phyloP scores from a whole-genome alignment of 2,113 vertebrate species.

The Parotia lawesii region DNA sequence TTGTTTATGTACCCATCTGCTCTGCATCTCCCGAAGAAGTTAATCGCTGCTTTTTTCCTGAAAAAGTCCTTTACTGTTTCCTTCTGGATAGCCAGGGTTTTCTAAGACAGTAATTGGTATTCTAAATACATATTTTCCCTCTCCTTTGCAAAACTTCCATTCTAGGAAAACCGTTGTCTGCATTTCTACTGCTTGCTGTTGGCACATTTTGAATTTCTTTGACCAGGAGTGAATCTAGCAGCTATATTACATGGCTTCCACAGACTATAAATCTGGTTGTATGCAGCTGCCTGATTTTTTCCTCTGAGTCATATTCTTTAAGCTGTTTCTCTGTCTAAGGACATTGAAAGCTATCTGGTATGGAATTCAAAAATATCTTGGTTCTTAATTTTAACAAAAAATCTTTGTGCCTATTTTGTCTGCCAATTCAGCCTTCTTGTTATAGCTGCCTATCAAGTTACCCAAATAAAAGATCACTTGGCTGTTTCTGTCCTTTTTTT shows the following conservation, averaged over 20 bases:
- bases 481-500: neutral
- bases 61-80: neutral
- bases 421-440: neutral
- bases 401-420: neutral
- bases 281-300: neutral
- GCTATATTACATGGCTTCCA: neutral
- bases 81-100: neutral
- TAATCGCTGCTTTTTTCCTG: neutral
- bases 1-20: neutral
- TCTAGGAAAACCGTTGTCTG: rapidly evolving
- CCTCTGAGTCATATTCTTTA: neutral
- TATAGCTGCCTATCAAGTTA: neutral
- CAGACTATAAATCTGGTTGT: neutral
- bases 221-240: neutral
- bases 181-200: neutral
- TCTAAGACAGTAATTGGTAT: neutral
- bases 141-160: neutral
- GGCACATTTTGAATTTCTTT: neutral
- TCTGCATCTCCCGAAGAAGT: neutral
- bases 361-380: neutral
- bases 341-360: neutral
- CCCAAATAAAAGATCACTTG: neutral
- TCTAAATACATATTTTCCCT: neutral
- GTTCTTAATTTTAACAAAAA: neutral
- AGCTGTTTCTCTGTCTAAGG: neutral